Base-by-base conservation (phyloP, 2,888 invertebrate species). In the Gryllus longicercus region DNA sequence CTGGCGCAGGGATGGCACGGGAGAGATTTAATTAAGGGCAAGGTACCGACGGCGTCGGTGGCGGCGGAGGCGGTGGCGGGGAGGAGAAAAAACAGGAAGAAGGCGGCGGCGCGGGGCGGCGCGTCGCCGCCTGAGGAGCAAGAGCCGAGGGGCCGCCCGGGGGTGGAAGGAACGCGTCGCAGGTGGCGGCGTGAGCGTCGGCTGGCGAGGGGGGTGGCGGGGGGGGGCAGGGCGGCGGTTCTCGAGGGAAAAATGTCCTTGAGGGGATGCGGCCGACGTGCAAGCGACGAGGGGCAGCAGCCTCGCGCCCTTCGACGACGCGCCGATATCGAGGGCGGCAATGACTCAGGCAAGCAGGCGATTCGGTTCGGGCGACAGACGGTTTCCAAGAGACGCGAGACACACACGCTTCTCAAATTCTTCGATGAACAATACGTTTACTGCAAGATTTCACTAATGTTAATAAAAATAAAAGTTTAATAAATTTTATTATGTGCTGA, bases 21-120 rank as follows among this genome's bases (percentile, higher is more conserved):
- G 81, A 79, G 81, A 82, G 82, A 82, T 82, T 82, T 82, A 82
- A 82, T 82, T 82, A 82, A 82, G 81, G n/a, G 81, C 81, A 79
- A 81, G 82, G 82, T 82, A 82, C 81, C 63, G 63, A 63, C 63
- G 63, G 63, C 25, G 25, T 2, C 2, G 25, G 25, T 4, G 25
- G 25, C 38, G 38, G 4, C 38, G 38, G 38, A 5, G 38, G 38
- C 38, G 38, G 38, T 5, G 38, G 38, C 38, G 63, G 14, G 63
- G 14, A 63, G 63, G 63, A 63, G 63, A 63, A 63, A 82, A 81
- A 81, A 81, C 80, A 80, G 76, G 79, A 79, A 63, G 79, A 78
- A 77, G 80, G 23, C n/a, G 77, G 23, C 18, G 77, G 79, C 75
- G 79, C 49, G 78, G 79, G 50, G 79, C 74, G 78, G 79, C 74